Evolutionary conservation across 2,113 vertebrate species (phyloP).

Genomic region (Spermophilus dauricus): DNA sequence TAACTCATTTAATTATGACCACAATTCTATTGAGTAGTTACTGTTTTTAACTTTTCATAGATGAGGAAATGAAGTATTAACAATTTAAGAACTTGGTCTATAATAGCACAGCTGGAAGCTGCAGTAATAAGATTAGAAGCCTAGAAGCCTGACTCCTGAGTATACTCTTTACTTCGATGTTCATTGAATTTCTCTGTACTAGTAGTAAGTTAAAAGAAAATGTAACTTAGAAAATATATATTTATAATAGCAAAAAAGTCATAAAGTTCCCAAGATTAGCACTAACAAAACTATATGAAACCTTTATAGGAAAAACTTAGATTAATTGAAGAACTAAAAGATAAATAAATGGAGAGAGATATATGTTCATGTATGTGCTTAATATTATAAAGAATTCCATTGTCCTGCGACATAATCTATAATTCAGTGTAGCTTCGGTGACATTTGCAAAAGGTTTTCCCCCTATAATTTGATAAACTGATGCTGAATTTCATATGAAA

Average conservation of each 20-base stretch:
- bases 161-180: background rate
- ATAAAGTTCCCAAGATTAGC: background rate
- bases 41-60: background rate
- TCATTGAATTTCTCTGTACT: background rate
- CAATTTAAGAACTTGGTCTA: background rate
- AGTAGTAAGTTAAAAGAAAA: background rate
- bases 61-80: background rate
- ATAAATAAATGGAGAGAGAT: background rate
- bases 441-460: background rate
- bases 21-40: background rate
- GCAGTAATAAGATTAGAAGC: background rate
- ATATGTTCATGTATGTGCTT: background rate
- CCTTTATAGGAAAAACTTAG: background rate
- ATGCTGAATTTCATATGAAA: slow-evolving; percentile 10
- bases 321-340: background rate
- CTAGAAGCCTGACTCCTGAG: background rate
- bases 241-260: slow-evolving; percentile 20
- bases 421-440: background rate
- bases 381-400: background rate
- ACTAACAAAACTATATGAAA: background rate
- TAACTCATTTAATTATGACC: slow-evolving; percentile 15
- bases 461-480: background rate
- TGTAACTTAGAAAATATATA: background rate
- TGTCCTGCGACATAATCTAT: background rate
- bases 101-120: background rate